phyloP scores from a whole-genome alignment of 2,113 vertebrate species.

The Oncorhynchus kisutch region DNA sequence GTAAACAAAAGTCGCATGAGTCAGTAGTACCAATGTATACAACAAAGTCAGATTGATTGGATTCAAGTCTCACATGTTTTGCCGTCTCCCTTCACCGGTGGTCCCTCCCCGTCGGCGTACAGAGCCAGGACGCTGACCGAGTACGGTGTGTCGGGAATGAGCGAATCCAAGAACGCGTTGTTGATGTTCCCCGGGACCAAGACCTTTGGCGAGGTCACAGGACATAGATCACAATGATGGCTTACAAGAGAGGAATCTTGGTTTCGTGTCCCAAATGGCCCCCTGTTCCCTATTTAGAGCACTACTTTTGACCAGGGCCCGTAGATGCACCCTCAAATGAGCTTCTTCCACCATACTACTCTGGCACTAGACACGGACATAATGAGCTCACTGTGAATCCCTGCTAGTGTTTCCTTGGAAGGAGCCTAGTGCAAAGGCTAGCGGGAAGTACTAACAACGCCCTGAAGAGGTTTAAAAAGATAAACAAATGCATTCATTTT shows the following conservation, averaged over 20 bases:
- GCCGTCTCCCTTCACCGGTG: constrained; percentile 73
- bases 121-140: constrained; percentile 81
- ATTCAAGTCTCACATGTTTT: constrained; percentile 81
- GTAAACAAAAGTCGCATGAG: not conserved
- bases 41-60: not conserved
- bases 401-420: constrained; percentile 36
- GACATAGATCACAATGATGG: not conserved
- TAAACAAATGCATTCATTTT: constrained; percentile 40
- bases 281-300: too few species aligned
- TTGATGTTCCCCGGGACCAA: constrained; percentile 83
- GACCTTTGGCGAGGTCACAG: constrained; percentile 68
- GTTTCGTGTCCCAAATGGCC: too few species aligned
- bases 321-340: constrained; percentile 18
- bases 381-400: constrained; percentile 63
- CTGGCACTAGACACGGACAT: constrained; percentile 59
- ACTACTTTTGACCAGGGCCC: too few species aligned
- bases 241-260: not conserved
- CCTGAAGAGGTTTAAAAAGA: constrained; percentile 28
- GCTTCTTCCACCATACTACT: constrained; percentile 11
- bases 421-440: constrained; percentile 40
- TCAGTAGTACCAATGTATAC: not conserved
- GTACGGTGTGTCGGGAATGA: constrained; percentile 88
- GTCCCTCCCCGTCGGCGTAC: constrained; percentile 86
- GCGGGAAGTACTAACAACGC: constrained; percentile 59
- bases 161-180: constrained; percentile 83